Percentiles rank a stretch among this genome's conserved stretches.
Conservation (phyloP, 2,797 vertebrate species). For the Scomberomorus guttatus region DNA sequence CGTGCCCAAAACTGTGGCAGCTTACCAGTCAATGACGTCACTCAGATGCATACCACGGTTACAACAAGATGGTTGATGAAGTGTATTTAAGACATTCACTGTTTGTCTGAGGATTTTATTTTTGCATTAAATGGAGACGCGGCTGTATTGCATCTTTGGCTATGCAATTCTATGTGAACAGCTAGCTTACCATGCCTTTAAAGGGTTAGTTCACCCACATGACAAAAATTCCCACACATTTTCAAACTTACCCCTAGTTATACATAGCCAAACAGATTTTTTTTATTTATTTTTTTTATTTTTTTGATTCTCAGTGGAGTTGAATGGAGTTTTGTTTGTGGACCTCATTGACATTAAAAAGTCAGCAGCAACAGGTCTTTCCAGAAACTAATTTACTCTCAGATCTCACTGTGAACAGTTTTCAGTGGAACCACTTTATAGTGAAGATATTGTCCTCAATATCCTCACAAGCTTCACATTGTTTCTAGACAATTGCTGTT, state of each 20-base stretch:
- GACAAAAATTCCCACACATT: not conserved
- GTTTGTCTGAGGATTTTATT: not conserved
- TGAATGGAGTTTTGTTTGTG: not conserved
- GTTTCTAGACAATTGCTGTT: not conserved
- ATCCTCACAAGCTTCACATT: not conserved
- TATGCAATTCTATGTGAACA: not conserved
- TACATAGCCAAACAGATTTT: not conserved
- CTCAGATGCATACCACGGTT: not conserved
- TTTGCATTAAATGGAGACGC: slow-evolving; percentile 2
- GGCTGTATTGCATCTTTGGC: not conserved
- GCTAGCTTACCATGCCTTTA: not conserved
- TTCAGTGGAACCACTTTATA: not conserved
- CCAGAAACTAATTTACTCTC: too few species aligned
- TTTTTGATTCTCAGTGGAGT: not conserved
- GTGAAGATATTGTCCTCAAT: not conserved
- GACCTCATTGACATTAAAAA: too few species aligned
- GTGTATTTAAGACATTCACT: not conserved
- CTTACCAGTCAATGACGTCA: slow-evolving; percentile 34
- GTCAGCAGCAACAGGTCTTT: too few species aligned
- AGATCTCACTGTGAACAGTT: too few species aligned
- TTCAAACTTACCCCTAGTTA: not conserved
- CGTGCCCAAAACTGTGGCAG: slow-evolving; percentile 9
- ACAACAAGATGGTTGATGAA: not conserved
- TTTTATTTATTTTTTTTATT: not conserved
- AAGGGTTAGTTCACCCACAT: not conserved